phyloP scores from a whole-genome alignment of 2,888 invertebrate species.

The Ephialtes manifestator region DNA sequence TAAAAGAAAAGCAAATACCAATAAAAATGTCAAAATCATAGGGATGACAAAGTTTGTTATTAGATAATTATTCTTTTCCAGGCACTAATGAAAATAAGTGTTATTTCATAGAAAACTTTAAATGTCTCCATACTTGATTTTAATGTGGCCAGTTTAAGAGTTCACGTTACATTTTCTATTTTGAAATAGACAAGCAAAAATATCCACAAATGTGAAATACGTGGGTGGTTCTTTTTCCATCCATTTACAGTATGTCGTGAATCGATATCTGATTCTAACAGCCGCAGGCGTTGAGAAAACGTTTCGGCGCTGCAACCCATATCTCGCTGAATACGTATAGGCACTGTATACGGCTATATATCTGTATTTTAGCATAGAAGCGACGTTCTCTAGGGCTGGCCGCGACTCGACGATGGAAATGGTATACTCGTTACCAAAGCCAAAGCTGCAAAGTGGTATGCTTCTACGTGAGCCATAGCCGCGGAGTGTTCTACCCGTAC shows the following conservation, averaged over 20 bases:
- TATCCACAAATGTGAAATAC: not conserved
- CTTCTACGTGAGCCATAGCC: slow-evolving; percentile 1
- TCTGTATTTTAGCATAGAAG: slow-evolving; percentile 1
- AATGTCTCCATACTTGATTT: no score
- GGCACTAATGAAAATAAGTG: not conserved
- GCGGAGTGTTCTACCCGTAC: slow-evolving; percentile 21
- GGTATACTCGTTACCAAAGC: slow-evolving; percentile 16
- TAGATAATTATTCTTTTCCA: not conserved
- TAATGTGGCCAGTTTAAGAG: no score
- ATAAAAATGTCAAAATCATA: not conserved
- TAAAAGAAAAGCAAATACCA: not conserved
- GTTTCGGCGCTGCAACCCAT: slow-evolving; percentile 2
- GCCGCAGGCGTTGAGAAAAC: slow-evolving; percentile 9
- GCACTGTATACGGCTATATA: not conserved
- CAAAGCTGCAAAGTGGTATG: slow-evolving; percentile 12
- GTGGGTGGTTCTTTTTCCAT: not conserved
- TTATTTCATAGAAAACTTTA: no score
- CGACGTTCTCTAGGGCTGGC: not conserved
- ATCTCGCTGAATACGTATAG: not conserved
- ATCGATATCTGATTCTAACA: not conserved
- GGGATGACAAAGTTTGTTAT: no score
- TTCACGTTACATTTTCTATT: no score
- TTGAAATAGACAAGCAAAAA: not conserved
- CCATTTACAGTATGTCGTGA: not conserved
- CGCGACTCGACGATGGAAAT: slow-evolving; percentile 1